Percentiles rank a stretch among this genome's conserved stretches.
These are phyloP conservation scores for Tridacna crocea DNA, from an alignment of 2,888 invertebrate genomes.

Conservation along the genomic window DNA sequence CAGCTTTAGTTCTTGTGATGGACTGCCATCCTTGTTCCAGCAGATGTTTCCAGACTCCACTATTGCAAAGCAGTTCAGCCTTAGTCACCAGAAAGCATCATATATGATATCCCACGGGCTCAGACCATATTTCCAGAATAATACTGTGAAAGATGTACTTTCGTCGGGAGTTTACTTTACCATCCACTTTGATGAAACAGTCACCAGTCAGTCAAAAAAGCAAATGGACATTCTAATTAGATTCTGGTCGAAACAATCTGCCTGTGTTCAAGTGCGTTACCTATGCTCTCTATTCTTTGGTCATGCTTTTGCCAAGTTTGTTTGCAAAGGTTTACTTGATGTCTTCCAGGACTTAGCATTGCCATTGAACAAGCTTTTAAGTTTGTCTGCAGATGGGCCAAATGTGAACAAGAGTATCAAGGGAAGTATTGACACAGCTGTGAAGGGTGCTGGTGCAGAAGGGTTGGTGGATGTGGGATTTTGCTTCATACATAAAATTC, in stretches of 20 bases:
- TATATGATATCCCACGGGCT: slow-evolving; percentile 17
- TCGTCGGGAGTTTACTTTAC: too few species aligned
- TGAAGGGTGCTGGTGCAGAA: slow-evolving; percentile 21
- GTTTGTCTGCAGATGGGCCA: slow-evolving; percentile 10
- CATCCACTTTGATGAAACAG: too few species aligned
- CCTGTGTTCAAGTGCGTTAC: too few species aligned
- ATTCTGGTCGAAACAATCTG: too few species aligned
- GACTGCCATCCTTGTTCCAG: neutral
- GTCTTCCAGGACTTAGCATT: slow-evolving; percentile 12
- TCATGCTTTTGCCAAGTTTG: slow-evolving; percentile 22
- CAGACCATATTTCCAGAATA: slow-evolving; percentile 18
- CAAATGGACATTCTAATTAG: too few species aligned
- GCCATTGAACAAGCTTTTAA: slow-evolving; percentile 13
- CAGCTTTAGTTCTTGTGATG: slow-evolving; percentile 21
- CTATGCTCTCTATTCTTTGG: slow-evolving; percentile 23
- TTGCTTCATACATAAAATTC: slow-evolving; percentile 29
- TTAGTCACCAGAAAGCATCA: slow-evolving; percentile 27
- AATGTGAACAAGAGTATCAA: slow-evolving; percentile 34
- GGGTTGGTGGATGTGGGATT: slow-evolving; percentile 28
- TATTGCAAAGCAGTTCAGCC: slow-evolving; percentile 23
- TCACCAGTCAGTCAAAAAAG: too few species aligned
- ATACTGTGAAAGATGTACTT: too few species aligned
- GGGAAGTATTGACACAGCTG: slow-evolving; percentile 15
- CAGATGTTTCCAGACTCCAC: slow-evolving; percentile 18
- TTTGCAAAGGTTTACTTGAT: slow-evolving; percentile 23